Base-by-base conservation (phyloP, 2,113 vertebrate genomes). In the Pelecanoides urinatrix region DNA sequence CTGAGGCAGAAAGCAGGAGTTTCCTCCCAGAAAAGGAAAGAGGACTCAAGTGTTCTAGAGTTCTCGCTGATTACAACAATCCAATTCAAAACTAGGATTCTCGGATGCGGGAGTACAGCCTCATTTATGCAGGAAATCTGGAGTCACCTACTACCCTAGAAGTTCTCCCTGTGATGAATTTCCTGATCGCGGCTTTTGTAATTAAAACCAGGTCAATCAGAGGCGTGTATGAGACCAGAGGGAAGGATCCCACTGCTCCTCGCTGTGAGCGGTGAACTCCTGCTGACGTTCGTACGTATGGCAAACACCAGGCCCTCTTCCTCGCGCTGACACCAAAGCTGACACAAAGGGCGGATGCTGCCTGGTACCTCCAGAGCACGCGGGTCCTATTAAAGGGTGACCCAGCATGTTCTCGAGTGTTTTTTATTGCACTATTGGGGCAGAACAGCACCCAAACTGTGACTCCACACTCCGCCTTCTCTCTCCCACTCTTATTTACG, bases 231-330 rank as follows among this genome's bases (percentile, higher is more conserved):
- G 8, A 59, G 40, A 63, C 7, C 27, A 16, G 40, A 38, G 65
- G 59, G 59, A 62, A 70, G 36, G 68, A 16, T 26, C 38, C 49
- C 82, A 16, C 26, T 0, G 5, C 68, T 59, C 56, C 47, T 3
- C 3, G 16, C 65, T 18, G 19, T 0, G 42, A 78, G 65, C 45
- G 40, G 13, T 0, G 14, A 68, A 5, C 40, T 65, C 90, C 80
- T 66, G 34, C 55, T 11, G 40, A 3, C 14, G 0, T 20, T 19
- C 45, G 7, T 14, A 7, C 29, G 7, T 1, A 6, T 2, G 38
- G 56, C 68, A 12, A 34, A 18, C 1, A 5, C 36, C 63, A 52
- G 21, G 3, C 71, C 47, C 50, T 18, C 42, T 7, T 17, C 38
- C 42, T 6, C 7, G 47, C 0, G 0, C 82, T 9, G 50, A 26